phyloP scores from a whole-genome alignment of 2,888 invertebrate species.

The Celastrina argiolus region DNA sequence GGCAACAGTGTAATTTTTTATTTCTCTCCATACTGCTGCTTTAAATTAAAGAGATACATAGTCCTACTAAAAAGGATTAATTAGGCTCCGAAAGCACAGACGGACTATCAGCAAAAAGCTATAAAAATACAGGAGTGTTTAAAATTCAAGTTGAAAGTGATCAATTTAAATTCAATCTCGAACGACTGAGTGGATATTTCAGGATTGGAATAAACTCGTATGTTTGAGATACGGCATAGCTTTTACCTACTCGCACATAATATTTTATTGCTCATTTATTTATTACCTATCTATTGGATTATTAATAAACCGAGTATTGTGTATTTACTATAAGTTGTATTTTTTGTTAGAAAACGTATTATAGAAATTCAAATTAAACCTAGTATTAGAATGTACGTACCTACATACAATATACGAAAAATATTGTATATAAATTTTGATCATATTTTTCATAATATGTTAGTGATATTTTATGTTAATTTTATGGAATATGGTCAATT shows the following conservation, averaged over 20 bases:
- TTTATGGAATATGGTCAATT: neutral
- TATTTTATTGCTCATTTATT: neutral
- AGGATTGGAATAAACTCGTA: neutral
- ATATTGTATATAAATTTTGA: no score
- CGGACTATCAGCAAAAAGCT: neutral
- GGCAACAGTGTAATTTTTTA: conserved; percentile 38
- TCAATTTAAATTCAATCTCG: neutral
- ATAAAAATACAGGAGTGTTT: neutral
- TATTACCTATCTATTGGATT: no score
- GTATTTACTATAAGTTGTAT: no score
- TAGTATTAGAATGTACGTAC: no score
- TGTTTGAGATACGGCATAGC: neutral
- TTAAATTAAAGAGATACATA: conserved; percentile 34
- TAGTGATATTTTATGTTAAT: neutral
- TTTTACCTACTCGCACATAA: no score
- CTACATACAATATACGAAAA: no score
- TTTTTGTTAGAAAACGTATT: no score
- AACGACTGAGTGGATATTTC: neutral
- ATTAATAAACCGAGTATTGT: no score
- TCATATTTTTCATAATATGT: no score
- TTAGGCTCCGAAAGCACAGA: conserved; percentile 20
- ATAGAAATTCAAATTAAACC: no score
- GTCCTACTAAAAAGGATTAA: conserved; percentile 29
- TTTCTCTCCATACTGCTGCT: conserved; percentile 31
- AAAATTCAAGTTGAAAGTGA: neutral